These are phyloP conservation scores for Fistularia tabacaria DNA, from an alignment of 2,797 vertebrate genomes.

Conservation along the genomic window DNA sequence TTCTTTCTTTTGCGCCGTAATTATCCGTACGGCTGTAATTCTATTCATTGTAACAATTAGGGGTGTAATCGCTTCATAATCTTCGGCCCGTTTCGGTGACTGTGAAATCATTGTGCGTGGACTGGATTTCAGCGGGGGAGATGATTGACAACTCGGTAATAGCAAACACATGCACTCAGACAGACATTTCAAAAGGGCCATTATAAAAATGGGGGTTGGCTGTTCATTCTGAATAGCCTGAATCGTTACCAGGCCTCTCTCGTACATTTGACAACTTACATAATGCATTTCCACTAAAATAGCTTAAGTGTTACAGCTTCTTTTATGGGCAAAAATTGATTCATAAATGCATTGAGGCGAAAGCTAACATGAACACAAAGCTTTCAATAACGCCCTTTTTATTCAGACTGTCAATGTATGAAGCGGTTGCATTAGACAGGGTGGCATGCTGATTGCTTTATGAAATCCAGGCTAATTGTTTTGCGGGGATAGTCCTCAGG, in stretches of 20 bases:
- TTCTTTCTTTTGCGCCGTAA: constrained; percentile 9
- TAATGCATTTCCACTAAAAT: constrained; percentile 81
- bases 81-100: constrained; percentile 31
- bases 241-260: constrained; percentile 69
- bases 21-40: constrained; percentile 18
- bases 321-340: constrained; percentile 81
- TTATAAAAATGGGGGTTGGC: constrained; percentile 69
- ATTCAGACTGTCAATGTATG: constrained; percentile 73
- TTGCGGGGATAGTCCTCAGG: constrained; percentile 68
- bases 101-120: constrained; percentile 46
- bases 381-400: constrained; percentile 78
- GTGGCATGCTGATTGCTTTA: constrained; percentile 74
- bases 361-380: constrained; percentile 75
- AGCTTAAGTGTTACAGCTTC: constrained; percentile 79
- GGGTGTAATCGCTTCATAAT: constrained; percentile 38
- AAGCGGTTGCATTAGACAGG: constrained; percentile 70
- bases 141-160: constrained; percentile 67
- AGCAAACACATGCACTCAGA: constrained; percentile 70
- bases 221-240: constrained; percentile 71
- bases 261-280: constrained; percentile 76
- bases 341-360: constrained; percentile 77
- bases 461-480: constrained; percentile 76
- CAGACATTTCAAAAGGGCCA: constrained; percentile 70
- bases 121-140: constrained; percentile 52
- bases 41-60: constrained; percentile 24